Evolutionary conservation across 2,888 invertebrate genomes (phyloP), one percentile per base, ranked within the genome.

Genomic region (Drosophila basisetae): DNA sequence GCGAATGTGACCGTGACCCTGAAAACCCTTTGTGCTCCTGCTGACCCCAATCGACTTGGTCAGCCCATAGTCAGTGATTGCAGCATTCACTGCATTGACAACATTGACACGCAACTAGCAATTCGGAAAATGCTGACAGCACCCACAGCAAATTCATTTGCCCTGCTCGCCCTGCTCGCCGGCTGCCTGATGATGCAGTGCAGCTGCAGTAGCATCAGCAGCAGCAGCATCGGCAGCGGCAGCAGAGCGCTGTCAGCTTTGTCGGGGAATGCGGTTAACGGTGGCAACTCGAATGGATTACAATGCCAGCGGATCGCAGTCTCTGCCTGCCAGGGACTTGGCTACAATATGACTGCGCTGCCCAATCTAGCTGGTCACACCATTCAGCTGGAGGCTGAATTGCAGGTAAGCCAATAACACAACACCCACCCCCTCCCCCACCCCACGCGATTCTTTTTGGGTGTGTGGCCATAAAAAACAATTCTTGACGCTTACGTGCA

Each of bases 311-410:
- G 95, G 90, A 97, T 98, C 91, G 95, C 94, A 65, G 96, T 97
- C 70, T 96, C 96, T 53, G 94, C 96, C 93, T 98, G 98, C 92
- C 95, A 96, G 92, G 96, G 96, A 88, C 94, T 98, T 92, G 96
- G 96, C 83, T 98, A 98, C 94, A 97, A 97, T 94, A 95, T 96
- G 94, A 98, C 98, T 33, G 95, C 93, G 35, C 96, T 97, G 96
- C 98, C 98, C 60, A 98, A 98, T 94, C 95, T 97, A 74, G 95
- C 97, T 93, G 97, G 96, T 2, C 97, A 98, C 92, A 94, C 94
- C 74, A 96, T 96, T 91, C 97, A 97, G 93, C 95, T 96, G 86
- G 96, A 97, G 91, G 97, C 97, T 63, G 96, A 96, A 90, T 94
- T 96, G 91, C 96, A 95, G 95, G 96, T 97, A 94, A 95, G 94